Base-by-base conservation (phyloP, 2,113 vertebrate genomes). In the Rhinolophus ferrumequinum region DNA sequence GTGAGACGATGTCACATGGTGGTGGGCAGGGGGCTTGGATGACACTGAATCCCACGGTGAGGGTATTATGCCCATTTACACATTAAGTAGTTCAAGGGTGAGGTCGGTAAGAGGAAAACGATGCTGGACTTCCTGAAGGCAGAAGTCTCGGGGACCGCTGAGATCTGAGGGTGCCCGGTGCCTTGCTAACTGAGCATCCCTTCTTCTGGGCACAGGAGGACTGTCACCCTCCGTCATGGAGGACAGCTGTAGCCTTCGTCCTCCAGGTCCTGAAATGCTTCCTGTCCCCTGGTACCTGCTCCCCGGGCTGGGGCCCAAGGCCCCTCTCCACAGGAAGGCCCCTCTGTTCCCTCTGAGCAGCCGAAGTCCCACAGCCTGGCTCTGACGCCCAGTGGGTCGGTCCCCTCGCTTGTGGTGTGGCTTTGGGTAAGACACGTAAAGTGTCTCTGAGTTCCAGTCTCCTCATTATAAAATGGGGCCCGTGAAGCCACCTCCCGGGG, bases 181-280 rank as follows among this genome's bases (percentile, higher is more conserved):
- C 26, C 64, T 16, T 64, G 83, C 41, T 41, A 24, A 3, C 4
- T 33, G 21, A 16, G 7, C 21, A 26, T 15, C 33, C 14, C 35
- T 60, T 5, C 33, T 8, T 64, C 30, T 72, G 90, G 66, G 44
- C 22, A 10, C 13, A 10, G 41, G 16, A 50, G 21, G 8, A 58
- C 15, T 38, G 54, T 35, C 8, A 4, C 6, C n/a, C 11, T 73
- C 13, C 2, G 1, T 33, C 0, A 0, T 33, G 19, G 72, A 26
- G 44, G 47, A 50, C 10, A 72, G n/a, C 66, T 47, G 66, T 5
- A 28, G 38, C 52, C 75, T 56, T 50, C 87, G 33, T 44, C 18
- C 13, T n/a, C 35, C 33, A 4, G 67, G 38, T 4, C 2, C 13
- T 16, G 28, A 54, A 12, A 21, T 24, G 28, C 33, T 33, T 82